These are phyloP conservation scores for Drosophila parvula DNA, from an alignment of 1,140 invertebrate genomes.

Conservation along the genomic window DNA sequence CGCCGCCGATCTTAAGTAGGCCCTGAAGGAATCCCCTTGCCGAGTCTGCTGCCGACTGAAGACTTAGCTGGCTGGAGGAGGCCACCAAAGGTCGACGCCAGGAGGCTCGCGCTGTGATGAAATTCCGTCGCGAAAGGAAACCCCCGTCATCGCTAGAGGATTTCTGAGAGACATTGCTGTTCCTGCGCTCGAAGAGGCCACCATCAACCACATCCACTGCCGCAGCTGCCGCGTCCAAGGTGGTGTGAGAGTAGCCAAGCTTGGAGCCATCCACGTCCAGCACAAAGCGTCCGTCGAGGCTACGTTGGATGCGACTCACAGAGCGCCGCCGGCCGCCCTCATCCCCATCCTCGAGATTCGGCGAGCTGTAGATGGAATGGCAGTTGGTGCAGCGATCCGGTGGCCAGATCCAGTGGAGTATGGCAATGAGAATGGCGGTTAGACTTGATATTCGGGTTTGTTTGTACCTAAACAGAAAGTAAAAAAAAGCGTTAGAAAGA, in stretches of 20 bases:
- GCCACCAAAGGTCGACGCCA: slow-evolving; percentile 88
- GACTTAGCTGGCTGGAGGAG: slow-evolving; percentile 88
- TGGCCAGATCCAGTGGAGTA: slow-evolving; percentile 88
- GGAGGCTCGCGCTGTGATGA: slow-evolving; percentile 85
- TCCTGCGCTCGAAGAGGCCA: slow-evolving; percentile 85
- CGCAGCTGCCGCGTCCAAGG: slow-evolving; percentile 21
- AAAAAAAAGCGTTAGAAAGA: not conserved
- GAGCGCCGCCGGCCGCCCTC: slow-evolving; percentile 44
- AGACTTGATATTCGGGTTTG: slow-evolving; percentile 97
- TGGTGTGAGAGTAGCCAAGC: slow-evolving; percentile 47
- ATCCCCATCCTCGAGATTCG: slow-evolving; percentile 67
- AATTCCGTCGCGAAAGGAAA: slow-evolving; percentile 87
- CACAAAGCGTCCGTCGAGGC: slow-evolving; percentile 90
- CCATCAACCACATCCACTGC: slow-evolving; percentile 71
- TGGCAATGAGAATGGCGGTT: slow-evolving; percentile 88
- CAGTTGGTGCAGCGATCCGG: slow-evolving; percentile 87
- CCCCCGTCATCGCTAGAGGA: slow-evolving; percentile 93
- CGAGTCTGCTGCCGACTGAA: slow-evolving; percentile 85
- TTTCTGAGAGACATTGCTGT: slow-evolving; percentile 87
- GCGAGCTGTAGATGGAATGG: slow-evolving; percentile 82
- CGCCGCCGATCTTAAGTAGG: slow-evolving; percentile 66
- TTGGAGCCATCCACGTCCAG: slow-evolving; percentile 84
- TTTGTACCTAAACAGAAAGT: slow-evolving; percentile 89
- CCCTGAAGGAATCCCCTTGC: slow-evolving; percentile 73
- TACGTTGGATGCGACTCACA: slow-evolving; percentile 87